Conservation (phyloP, 2,797 vertebrate species). For the Fistularia commersonii region DNA sequence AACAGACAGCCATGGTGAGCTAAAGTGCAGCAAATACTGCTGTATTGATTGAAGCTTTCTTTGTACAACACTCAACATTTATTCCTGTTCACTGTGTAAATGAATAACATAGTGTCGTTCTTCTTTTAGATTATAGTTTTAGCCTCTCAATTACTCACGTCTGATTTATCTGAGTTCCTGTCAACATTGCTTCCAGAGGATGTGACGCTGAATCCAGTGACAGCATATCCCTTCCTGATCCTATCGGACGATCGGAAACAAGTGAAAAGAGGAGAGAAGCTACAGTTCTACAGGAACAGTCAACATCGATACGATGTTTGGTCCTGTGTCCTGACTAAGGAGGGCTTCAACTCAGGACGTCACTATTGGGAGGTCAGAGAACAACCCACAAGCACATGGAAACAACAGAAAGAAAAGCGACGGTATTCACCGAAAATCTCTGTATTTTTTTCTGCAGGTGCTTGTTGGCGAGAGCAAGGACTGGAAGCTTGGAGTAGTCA, state of each 20-base stretch:
- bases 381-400: too few relatives aligned
- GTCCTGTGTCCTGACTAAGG: conserved; percentile 71
- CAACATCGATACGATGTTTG: conserved; percentile 73
- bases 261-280: conserved; percentile 75
- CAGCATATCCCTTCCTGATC: conserved; percentile 77
- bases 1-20: too few relatives aligned
- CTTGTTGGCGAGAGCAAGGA: conserved; percentile 71
- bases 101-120: too few relatives aligned
- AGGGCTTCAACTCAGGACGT: conserved; percentile 62
- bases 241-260: conserved; percentile 77
- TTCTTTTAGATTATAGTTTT: too few relatives aligned
- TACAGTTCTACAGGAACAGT: conserved; percentile 75
- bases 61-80: too few relatives aligned
- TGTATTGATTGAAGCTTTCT: too few relatives aligned
- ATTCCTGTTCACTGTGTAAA: too few relatives aligned
- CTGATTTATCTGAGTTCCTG: too few relatives aligned
- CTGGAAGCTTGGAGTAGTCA: conserved; percentile 76
- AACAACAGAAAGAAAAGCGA: too few relatives aligned
- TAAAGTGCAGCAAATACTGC: too few relatives aligned
- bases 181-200: conserved; percentile 54
- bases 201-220: conserved; percentile 70
- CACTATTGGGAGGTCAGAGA: conserved; percentile 79
- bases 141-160: too few relatives aligned
- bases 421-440: too few relatives aligned
- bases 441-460: conserved; percentile 50